These are phyloP conservation scores for Aramus guarauna DNA, from an alignment of 2,113 vertebrate species.

Conservation along the genomic window DNA sequence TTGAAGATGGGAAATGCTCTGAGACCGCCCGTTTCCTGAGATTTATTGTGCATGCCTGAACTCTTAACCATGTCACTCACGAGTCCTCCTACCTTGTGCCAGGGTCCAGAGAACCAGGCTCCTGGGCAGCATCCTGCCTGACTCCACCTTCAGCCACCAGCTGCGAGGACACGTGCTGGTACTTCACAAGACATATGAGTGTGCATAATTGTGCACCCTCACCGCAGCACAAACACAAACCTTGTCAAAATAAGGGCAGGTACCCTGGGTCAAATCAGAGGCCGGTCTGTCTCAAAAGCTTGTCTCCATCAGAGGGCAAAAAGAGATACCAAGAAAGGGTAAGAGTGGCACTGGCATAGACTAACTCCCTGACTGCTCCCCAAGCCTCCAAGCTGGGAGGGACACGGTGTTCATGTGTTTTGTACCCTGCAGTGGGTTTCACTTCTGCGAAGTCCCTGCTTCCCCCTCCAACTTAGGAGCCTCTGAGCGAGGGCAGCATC, in stretches of 20 bases:
- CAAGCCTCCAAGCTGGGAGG: accelerated
- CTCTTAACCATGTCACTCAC: accelerated
- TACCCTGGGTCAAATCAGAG: background rate
- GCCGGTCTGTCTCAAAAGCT: background rate
- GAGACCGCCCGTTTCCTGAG: background rate
- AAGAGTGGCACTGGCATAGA: background rate
- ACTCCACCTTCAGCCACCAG: background rate
- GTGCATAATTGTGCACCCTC: background rate
- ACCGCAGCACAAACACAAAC: accelerated
- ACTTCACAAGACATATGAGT: background rate
- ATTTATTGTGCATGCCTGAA: background rate
- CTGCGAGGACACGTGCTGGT: background rate
- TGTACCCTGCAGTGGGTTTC: background rate
- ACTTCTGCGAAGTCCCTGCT: background rate
- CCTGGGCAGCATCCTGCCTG: background rate
- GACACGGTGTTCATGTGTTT: background rate
- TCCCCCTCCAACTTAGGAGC: background rate
- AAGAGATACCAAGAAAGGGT: background rate
- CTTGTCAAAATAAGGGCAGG: background rate
- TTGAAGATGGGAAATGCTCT: background rate
- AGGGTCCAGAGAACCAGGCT: background rate
- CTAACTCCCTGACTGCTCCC: background rate
- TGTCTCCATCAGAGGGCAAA: background rate
- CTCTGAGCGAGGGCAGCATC: background rate
- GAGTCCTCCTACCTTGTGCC: background rate